These are phyloP conservation scores for Lysandra coridon DNA, from an alignment of 2,888 invertebrate species.

Conservation along the genomic window DNA sequence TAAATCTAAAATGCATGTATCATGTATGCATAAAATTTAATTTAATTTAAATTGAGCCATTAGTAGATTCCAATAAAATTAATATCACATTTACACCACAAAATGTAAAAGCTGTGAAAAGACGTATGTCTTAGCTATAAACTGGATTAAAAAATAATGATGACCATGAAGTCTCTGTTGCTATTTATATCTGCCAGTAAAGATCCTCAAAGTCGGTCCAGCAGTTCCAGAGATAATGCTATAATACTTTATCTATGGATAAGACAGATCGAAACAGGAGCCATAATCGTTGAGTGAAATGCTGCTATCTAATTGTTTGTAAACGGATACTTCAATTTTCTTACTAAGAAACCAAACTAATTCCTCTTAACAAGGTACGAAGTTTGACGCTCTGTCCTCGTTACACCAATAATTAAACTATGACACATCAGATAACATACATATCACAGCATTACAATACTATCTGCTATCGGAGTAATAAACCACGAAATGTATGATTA, in stretches of 20 bases:
- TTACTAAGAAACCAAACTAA: not conserved
- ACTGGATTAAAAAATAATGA: not conserved
- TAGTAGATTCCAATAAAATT: not conserved
- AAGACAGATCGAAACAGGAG: not conserved
- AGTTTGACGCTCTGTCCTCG: constrained; percentile 4
- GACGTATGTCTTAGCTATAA: not conserved
- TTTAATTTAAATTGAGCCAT: not conserved
- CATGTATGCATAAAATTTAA: not conserved
- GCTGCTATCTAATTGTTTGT: not conserved
- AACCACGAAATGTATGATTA: not conserved
- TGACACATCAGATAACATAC: constrained; percentile 23
- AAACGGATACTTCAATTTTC: too few species aligned
- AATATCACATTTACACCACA: not conserved
- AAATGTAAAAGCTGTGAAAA: not conserved
- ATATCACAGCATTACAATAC: not conserved
- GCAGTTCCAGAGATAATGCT: not conserved
- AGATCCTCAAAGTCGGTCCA: not conserved
- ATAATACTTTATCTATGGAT: not conserved
- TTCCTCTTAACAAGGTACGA: not conserved
- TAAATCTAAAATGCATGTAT: not conserved
- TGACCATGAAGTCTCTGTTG: too few species aligned
- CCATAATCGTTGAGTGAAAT: not conserved
- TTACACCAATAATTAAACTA: constrained; percentile 29
- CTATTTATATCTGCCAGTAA: not conserved
- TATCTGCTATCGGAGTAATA: constrained; percentile 1